Evolutionary conservation across 2,113 vertebrate species (phyloP), one percentile per base, ranked within the genome.

Genomic region (Plecotus auritus): DNA sequence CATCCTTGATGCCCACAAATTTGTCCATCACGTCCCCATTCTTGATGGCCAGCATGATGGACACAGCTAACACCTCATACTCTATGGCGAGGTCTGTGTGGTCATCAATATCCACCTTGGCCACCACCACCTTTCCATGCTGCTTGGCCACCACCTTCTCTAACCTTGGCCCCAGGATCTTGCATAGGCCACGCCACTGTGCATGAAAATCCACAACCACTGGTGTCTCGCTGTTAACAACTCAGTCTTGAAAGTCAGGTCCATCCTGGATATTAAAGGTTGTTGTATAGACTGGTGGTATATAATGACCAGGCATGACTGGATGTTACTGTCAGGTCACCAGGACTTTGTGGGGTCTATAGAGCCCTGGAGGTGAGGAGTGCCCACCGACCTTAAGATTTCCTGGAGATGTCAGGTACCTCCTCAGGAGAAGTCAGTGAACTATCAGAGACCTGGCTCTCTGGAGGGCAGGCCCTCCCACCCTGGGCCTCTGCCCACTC

Each of bases 111-210:
- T 99, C 99, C 74, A 99, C 99, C 97, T 99, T 99, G 61, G 99
- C 99, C 99, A 99, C 99, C 97, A 99, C 82, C 85, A 99, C 99
- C 12, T 99, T 99, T n/a, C 99, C 99, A 20, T 99, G 97, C 97
- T 99, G 99, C 96, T 99, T 99, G 7, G 99, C 99, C 77, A 99
- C 98, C 86, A 99, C 98, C 97, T 99, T 99, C 97, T 99, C 99
- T 97, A 99, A 95, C 97, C 99, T 98, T 0, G 99, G 99, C 16
- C 99, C 99, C 0, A 99, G 98, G 98, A 99, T 99, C 97, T 99
- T 99, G 98, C 99, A 99, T 45, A 99, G 99, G 18, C 99, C 99
- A 22, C 99, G 99, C 99, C 99, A 99, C 99, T 99, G 99, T 0
- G 99, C 99, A 0, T 99, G 99, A 96, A 99, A 99, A 97, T 99